Percentiles rank a stretch among this genome's conserved stretches.
Evolutionary conservation across 1,140 invertebrate species (phyloP).

Genomic region (Hyles euphorbiae): DNA sequence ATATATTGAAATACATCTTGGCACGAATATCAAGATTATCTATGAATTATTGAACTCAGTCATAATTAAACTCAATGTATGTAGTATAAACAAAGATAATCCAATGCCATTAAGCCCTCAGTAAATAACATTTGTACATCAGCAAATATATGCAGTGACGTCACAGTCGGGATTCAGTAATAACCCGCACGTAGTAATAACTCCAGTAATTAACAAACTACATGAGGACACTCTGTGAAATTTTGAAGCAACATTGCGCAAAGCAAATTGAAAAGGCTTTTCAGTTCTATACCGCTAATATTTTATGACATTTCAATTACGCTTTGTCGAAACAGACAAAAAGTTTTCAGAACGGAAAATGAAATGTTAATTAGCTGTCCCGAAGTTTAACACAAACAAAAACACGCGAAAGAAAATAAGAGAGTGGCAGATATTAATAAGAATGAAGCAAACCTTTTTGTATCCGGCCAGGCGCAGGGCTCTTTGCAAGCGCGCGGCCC

Average conservation of each 20-base stretch:
- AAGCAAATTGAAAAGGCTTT: constrained; percentile 20
- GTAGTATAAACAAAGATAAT: neutral
- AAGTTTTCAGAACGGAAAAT: constrained; percentile 15
- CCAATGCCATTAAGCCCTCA: neutral
- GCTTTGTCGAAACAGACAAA: constrained; percentile 16
- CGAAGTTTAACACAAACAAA: constrained; percentile 23
- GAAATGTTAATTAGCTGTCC: constrained; percentile 26
- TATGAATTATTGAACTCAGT: no score
- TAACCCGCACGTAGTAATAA: constrained; percentile 13
- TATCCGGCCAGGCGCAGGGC: constrained; percentile 51
- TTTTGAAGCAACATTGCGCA: constrained; percentile 6
- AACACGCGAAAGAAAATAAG: constrained; percentile 14
- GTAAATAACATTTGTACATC: neutral
- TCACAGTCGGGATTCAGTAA: neutral
- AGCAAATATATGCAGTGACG: neutral
- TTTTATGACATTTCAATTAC: constrained; percentile 25
- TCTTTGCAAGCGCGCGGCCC: constrained; percentile 57
- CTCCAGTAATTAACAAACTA: constrained; percentile 20
- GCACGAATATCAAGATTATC: no score
- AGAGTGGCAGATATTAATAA: constrained; percentile 17
- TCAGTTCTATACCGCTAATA: constrained; percentile 1
- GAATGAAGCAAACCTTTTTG: constrained; percentile 53
- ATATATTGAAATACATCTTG: no score
- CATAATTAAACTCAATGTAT: neutral
- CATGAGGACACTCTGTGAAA: constrained; percentile 6